Evolutionary conservation across 2,888 invertebrate species (phyloP).

Genomic region (Deilephila porcellus): DNA sequence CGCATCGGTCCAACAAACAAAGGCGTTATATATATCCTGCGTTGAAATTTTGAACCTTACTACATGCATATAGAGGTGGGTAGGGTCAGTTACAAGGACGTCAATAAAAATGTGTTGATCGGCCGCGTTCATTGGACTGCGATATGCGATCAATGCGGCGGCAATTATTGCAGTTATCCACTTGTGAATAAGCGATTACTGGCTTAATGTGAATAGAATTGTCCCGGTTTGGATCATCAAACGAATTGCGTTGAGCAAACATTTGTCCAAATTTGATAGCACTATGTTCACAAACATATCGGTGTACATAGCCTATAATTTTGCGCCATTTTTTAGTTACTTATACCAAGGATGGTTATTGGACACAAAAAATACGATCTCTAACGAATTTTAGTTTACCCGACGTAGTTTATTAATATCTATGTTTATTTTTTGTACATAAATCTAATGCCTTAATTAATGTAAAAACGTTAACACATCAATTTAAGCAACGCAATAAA

Average conservation of each 20-base stretch:
- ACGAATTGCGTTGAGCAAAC: not conserved
- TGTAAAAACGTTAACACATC: not conserved
- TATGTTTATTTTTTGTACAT: not conserved
- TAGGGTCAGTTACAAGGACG: not conserved
- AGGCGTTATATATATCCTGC: constrained; percentile 50
- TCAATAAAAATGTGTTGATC: constrained; percentile 8
- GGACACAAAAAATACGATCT: too few relatives aligned
- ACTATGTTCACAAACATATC: too few relatives aligned
- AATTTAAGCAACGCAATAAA: not conserved
- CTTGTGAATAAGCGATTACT: not conserved
- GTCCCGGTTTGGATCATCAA: not conserved
- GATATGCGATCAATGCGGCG: constrained; percentile 24
- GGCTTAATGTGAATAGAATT: not conserved
- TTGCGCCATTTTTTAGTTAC: too few relatives aligned
- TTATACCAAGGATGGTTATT: too few relatives aligned
- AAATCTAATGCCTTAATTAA: not conserved
- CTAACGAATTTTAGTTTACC: too few relatives aligned
- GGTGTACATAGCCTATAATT: too few relatives aligned
- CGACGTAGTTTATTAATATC: too few relatives aligned
- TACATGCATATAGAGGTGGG: not conserved
- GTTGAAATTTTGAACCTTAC: constrained; percentile 29
- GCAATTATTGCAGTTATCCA: not conserved
- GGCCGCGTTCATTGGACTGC: constrained; percentile 40
- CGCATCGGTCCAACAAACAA: constrained; percentile 69
- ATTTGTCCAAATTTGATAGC: too few relatives aligned